phyloP scores from a whole-genome alignment of 92 coral and sea anemone species.

The Epizoanthus rinbou region DNA sequence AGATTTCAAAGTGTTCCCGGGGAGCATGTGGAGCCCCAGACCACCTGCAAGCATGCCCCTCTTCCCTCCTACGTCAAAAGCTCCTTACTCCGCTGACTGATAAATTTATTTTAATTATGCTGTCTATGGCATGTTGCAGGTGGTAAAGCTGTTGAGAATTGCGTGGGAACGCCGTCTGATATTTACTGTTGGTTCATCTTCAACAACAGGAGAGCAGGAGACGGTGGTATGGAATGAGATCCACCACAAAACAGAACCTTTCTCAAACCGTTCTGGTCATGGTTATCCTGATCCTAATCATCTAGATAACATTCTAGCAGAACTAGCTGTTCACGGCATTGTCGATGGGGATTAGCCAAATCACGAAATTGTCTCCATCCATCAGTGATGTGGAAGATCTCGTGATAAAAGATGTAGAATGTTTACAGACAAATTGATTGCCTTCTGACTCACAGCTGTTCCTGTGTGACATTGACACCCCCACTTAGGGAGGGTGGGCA shows the following conservation, averaged over 20 bases:
- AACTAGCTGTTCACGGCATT: slow-evolving; percentile 89
- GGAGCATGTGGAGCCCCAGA: too few relatives aligned
- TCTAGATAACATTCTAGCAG: slow-evolving; percentile 86
- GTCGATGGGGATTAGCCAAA: slow-evolving; percentile 46
- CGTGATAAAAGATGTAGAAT: too few relatives aligned
- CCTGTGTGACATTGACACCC: too few relatives aligned
- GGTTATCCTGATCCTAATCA: slow-evolving; percentile 97
- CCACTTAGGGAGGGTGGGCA: too few relatives aligned
- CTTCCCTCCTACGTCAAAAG: too few relatives aligned
- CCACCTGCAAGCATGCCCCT: too few relatives aligned
- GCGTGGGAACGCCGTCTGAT: slow-evolving; percentile 89
- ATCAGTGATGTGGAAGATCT: too few relatives aligned
- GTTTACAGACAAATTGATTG: too few relatives aligned
- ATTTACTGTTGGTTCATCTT: slow-evolving; percentile 83
- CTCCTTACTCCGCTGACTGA: too few relatives aligned
- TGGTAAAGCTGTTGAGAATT: slow-evolving; percentile 61
- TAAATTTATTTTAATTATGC: neutral
- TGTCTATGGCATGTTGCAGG: slow-evolving; percentile 48
- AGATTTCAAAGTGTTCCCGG: too few relatives aligned
- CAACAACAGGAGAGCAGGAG: slow-evolving; percentile 81
- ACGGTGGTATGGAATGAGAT: slow-evolving; percentile 97
- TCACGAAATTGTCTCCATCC: too few relatives aligned
- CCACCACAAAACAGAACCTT: slow-evolving; percentile 94
- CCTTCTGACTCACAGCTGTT: too few relatives aligned
- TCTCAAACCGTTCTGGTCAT: slow-evolving; percentile 81